These are phyloP conservation scores for Siniperca scherzeri DNA, from an alignment of 2,797 vertebrate species.

Conservation along the genomic window DNA sequence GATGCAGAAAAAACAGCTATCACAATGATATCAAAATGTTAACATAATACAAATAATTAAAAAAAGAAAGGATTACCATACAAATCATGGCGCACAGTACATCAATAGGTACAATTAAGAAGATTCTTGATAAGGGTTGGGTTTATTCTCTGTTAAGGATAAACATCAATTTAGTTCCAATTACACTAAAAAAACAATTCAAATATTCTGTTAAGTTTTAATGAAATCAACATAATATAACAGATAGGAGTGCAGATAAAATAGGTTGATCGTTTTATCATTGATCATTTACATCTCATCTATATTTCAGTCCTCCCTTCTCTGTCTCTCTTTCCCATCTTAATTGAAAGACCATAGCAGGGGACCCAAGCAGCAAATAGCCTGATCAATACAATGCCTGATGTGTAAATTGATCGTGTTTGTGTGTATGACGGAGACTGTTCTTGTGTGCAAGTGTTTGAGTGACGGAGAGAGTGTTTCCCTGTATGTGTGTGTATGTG, in stretches of 20 bases:
- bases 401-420: conserved; percentile 87
- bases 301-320: conserved; percentile 62
- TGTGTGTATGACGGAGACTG: conserved; percentile 52
- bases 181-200: neutral
- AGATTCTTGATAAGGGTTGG: no score
- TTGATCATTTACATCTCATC: conserved; percentile 48
- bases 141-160: no score
- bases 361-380: conserved; percentile 82
- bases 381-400: conserved; percentile 85
- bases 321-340: conserved; percentile 57
- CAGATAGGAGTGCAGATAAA: neutral
- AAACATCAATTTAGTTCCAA: neutral
- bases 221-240: conserved; percentile 25
- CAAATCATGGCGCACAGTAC: no score
- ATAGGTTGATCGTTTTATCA: conserved; percentile 46
- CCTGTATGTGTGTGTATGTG: conserved; percentile 4
- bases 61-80: no score
- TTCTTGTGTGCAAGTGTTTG: conserved; percentile 55
- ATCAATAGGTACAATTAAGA: no score
- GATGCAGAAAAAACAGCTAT: no score
- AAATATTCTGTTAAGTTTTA: conserved; percentile 15
- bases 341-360: conserved; percentile 86
- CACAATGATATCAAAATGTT: no score
- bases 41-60: no score
- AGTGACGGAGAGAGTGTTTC: conserved; percentile 45